Evolutionary conservation across 2,797 vertebrate genomes (phyloP).

Genomic region (Cheracebus regulus): DNA sequence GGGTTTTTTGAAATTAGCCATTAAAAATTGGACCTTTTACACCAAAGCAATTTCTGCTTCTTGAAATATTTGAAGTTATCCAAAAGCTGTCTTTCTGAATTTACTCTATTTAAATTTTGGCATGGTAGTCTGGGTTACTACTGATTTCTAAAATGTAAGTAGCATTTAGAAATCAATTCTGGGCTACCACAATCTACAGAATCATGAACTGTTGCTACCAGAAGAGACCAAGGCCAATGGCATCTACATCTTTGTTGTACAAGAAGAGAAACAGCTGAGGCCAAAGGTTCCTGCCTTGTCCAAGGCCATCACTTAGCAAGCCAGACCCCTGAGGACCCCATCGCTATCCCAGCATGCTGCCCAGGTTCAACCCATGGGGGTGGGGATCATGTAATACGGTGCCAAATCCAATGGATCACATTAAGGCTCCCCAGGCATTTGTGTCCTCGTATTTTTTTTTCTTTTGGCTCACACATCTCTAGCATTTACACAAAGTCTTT

Average conservation of each 20-base stretch:
- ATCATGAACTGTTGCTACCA: not conserved
- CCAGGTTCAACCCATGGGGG: rapidly evolving
- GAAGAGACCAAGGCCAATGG: not conserved
- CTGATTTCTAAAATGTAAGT: not conserved
- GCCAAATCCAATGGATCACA: rapidly evolving
- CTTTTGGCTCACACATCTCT: not conserved
- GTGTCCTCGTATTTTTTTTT: not conserved
- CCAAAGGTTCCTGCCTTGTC: not conserved
- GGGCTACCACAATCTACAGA: not conserved
- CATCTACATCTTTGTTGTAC: not conserved
- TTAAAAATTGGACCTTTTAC: not conserved
- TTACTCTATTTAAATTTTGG: not conserved
- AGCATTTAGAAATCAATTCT: not conserved
- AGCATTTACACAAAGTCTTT: not conserved
- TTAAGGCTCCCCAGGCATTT: not conserved
- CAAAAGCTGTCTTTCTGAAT: not conserved
- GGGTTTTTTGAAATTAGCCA: not conserved
- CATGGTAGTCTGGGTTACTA: not conserved
- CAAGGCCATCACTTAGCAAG: too few relatives aligned
- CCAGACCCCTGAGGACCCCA: rapidly evolving
- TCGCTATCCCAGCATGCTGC: rapidly evolving
- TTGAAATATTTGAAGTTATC: not conserved
- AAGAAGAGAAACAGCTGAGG: not conserved
- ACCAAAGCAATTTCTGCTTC: not conserved
- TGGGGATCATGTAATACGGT: too few relatives aligned